phyloP scores from a whole-genome alignment of 92 coral and sea anemone genomes.

The Epizoanthus ramosus region DNA sequence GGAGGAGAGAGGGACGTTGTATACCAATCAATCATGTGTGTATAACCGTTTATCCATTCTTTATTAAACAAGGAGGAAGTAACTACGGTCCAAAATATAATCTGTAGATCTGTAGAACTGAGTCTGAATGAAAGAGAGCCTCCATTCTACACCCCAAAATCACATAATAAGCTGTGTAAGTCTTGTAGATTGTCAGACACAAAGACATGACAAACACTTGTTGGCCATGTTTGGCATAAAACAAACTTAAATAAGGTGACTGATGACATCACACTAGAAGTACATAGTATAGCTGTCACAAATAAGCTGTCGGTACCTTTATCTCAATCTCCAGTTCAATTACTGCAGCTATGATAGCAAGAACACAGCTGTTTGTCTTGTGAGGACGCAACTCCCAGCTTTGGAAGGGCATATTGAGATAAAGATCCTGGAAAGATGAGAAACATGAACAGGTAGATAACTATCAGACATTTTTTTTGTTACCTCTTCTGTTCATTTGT shows the following conservation, averaged over 20 bases:
- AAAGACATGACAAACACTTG: too few relatives aligned
- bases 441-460: neutral
- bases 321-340: slow-evolving; percentile 94
- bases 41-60: too few relatives aligned
- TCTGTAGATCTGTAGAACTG: too few relatives aligned
- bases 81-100: too few relatives aligned
- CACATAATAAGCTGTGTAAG: too few relatives aligned
- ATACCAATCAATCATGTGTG: too few relatives aligned
- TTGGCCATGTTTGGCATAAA: too few relatives aligned
- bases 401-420: slow-evolving; percentile 98
- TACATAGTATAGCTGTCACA: neutral
- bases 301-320: slow-evolving; percentile 57
- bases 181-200: too few relatives aligned
- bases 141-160: too few relatives aligned
- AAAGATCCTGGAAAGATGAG: slow-evolving; percentile 69
- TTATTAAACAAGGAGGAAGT: too few relatives aligned
- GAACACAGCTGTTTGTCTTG: slow-evolving; percentile 83
- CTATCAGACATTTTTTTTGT: neutral
- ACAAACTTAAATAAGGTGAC: too few relatives aligned
- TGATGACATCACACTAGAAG: neutral
- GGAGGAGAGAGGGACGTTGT: neutral
- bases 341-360: slow-evolving; percentile 90
- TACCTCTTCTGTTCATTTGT: neutral
- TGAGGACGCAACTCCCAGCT: slow-evolving; percentile 97
- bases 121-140: too few relatives aligned